Base-by-base conservation (phyloP, 2,113 vertebrate species). In the Elephas maximus region DNA sequence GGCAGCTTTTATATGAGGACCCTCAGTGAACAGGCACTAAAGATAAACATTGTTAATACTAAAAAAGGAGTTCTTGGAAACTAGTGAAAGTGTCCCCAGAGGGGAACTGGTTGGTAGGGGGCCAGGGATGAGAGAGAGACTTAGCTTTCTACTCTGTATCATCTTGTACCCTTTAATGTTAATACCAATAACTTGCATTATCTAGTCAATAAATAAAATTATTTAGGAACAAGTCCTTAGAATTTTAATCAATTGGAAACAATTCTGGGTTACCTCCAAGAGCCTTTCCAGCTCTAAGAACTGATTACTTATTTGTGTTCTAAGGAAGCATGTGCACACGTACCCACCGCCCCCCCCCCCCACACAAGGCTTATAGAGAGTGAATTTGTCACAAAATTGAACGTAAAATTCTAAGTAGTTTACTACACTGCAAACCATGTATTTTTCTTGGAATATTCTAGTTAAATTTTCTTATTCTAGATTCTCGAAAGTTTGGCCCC, bases 381-480 rank as follows among this genome's bases (percentile, higher is more conserved):
- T 60, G 45, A 78, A 48, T 60, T 53, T 93, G 53, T 84, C 51
- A 69, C 53, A 60, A 69, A 60, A 60, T 90, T 95, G 30, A 53
- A 33, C 76, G 11, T 69, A 30, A 15, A 78, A 71, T 76, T 44
- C 80, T 74, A 62, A 93, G 48, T 76, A 62, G 53, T 57, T n/a
- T 57, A 23, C 65, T 76, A 5, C 24, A n/a, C 48, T 84, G 67
- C 30, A 89, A 26, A 74, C 44, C 12, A 92, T 63, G 28, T 0
- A 12, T 63, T n/a, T 26, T 88, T 67, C 21, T 77, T 63, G 18
- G 74, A 37, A 67, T 24, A 26, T 65, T 28, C 63, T 28, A 65
- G 63, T 79, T 6, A 79, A 73, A 83, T 45, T 60, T 51, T 92
- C 51, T 48, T 41, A 77, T 89, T 45, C 11, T 28, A 90, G 30